These are phyloP conservation scores for Zosterops pallidus DNA, from an alignment of 2,113 vertebrate genomes.

Conservation along the genomic window DNA sequence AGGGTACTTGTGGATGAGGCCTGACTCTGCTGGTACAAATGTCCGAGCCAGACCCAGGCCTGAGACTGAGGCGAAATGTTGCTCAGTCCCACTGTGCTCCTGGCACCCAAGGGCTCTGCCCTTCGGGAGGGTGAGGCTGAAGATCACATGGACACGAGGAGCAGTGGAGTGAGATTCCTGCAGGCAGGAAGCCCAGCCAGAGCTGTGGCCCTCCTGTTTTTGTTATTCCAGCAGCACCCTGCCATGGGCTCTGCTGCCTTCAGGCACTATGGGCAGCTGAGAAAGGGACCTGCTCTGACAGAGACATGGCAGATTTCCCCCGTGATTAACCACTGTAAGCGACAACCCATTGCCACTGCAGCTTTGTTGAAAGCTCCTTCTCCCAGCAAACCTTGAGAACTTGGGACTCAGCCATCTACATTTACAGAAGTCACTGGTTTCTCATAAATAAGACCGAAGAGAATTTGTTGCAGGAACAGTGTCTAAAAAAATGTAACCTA, in stretches of 20 bases:
- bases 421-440: constrained; percentile 31
- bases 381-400: background rate
- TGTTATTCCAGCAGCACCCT: background rate
- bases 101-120: background rate
- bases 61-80: background rate
- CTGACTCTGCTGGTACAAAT: background rate
- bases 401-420: constrained; percentile 23
- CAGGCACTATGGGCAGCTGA: background rate
- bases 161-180: background rate
- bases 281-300: constrained; percentile 20
- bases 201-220: accelerated
- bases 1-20: accelerated
- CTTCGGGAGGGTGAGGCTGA: background rate
- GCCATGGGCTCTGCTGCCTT: background rate
- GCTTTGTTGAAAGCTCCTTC: constrained; percentile 10
- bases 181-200: background rate
- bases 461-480: background rate
- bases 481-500: constrained; percentile 40
- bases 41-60: accelerated
- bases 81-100: background rate
- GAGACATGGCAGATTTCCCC: background rate
- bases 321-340: background rate
- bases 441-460: constrained; percentile 34
- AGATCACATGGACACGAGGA: background rate
- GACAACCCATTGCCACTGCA: background rate